Conservation (phyloP, 2,113 vertebrate genomes). For the Periophthalmus modestus region DNA sequence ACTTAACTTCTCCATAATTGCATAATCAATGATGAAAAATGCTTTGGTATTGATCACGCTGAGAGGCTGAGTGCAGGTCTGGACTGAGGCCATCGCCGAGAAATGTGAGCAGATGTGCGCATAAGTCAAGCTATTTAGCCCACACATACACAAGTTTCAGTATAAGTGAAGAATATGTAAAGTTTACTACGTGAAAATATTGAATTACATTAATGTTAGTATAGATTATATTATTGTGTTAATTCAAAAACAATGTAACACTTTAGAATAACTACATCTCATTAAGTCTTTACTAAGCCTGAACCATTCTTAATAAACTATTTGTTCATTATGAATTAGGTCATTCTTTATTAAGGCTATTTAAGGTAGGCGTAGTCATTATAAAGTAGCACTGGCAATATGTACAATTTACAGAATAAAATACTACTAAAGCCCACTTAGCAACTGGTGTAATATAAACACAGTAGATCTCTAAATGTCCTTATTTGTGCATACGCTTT, state of each 20-base stretch:
- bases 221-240: not conserved
- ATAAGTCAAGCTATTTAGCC: not conserved
- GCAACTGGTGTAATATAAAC: not conserved
- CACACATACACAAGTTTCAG: not conserved
- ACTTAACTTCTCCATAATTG: conserved; percentile 74
- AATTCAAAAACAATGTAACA: too few species aligned
- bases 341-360: too few species aligned
- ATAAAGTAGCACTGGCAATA: too few species aligned
- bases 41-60: conserved; percentile 70
- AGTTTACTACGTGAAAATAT: not conserved
- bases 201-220: not conserved
- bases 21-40: conserved; percentile 78
- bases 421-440: not conserved
- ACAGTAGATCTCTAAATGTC: not conserved
- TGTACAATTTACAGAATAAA: too few species aligned
- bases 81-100: conserved; percentile 28
- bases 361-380: too few species aligned
- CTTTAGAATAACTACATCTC: too few species aligned
- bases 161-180: not conserved
- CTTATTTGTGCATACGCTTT: not conserved
- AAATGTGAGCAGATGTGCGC: not conserved
- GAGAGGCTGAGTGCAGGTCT: conserved; percentile 44
- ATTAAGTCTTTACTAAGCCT: too few species aligned
- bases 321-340: too few species aligned
- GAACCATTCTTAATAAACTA: too few species aligned